Evolutionary conservation across 1,140 invertebrate species (phyloP).

Genomic region (Caerostris extrusa): DNA sequence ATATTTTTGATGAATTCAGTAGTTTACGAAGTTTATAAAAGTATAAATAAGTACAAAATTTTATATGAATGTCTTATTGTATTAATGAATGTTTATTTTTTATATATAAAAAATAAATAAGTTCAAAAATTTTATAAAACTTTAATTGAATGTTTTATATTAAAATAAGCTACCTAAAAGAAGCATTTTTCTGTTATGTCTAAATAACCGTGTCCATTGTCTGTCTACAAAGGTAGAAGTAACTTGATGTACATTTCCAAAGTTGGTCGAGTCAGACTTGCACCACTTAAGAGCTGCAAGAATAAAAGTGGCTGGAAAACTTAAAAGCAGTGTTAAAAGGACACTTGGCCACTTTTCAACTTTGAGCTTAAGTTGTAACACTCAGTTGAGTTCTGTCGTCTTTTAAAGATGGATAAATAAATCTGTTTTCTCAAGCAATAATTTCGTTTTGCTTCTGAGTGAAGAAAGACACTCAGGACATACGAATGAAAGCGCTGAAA

Average conservation of each 20-base stretch:
- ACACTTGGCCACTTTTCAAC: slow-evolving; percentile 50
- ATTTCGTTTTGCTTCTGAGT: neutral
- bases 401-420: slow-evolving; percentile 24
- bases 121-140: too few species aligned
- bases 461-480: neutral
- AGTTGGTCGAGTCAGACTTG: neutral
- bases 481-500: neutral
- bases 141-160: too few species aligned
- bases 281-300: neutral
- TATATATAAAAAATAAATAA: too few species aligned
- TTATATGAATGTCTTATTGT: too few species aligned
- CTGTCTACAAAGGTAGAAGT: slow-evolving; percentile 10
- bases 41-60: too few species aligned
- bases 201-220: neutral
- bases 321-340: slow-evolving; percentile 21
- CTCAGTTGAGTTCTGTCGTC: slow-evolving; percentile 40
- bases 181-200: neutral
- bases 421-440: slow-evolving; percentile 26
- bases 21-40: too few species aligned
- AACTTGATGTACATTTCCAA: neutral
- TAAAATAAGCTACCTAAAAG: neutral
- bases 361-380: slow-evolving; percentile 37
- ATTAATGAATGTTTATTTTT: too few species aligned
- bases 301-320: neutral
- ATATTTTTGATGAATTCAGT: too few species aligned